Evolutionary conservation across 2,113 vertebrate genomes (phyloP), one percentile per base, ranked within the genome.

Genomic region (Nicator chloris): DNA sequence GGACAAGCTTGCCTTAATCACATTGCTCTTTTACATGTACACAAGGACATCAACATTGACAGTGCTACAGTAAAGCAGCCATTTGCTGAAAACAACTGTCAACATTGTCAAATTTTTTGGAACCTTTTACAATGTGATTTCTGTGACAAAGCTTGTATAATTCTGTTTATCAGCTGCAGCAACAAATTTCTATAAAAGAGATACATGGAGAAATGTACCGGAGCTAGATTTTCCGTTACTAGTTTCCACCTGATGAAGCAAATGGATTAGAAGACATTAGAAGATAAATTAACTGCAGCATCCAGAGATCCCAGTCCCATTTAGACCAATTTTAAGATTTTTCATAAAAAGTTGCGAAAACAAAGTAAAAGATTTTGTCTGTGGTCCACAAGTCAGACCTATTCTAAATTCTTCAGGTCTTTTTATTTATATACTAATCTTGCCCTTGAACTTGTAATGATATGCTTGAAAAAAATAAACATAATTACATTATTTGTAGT

Each of bases 1-100:
- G 97, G 98, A 98, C 98, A 98, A 98, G 97, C 97, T 97, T 98
- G 97, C 97, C 97, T 98, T 98, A 98, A 98, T 98, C 98, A 97
- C 96, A 97, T 97, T 98, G 98, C 98, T 98, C 98, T 98, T 98
- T 98, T 98, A 97, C 96, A 97, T 97, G 97, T 97, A 97, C 97
- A 97, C 97, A 97, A 97, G 98, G 98, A 98, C 97, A 98, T 98
- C 97, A 98, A 98, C 97, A 97, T 95, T 98, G 98, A 98, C 98
- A 98, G 97, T 98, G 97, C 95, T 93, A 97, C 92, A 98, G 98
- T 80, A 97, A 98, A 98, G 97, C 97, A 97, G 97, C 96, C 97
- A 98, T 98, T 98, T 98, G 98, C 98, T 98, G 97, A 98, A 98
- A 98, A 98, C 98, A 98, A 98, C 98, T 98, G 98, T 97, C 98